These are phyloP conservation scores for Xiphydria camelus DNA, from an alignment of 2,888 invertebrate genomes.

Conservation along the genomic window DNA sequence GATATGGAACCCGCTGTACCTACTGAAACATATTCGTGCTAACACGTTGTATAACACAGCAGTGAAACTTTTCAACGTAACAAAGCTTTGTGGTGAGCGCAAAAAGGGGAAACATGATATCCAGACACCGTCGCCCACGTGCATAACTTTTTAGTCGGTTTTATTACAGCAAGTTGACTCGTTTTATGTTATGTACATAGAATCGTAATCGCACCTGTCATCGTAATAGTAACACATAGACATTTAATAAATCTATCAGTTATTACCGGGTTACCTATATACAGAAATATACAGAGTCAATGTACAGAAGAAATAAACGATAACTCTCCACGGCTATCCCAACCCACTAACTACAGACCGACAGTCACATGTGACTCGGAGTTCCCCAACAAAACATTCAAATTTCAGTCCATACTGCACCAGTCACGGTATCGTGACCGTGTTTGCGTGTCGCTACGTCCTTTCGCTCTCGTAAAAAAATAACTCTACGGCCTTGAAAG, in stretches of 20 bases:
- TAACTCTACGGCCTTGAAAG: not conserved
- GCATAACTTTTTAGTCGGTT: conserved; percentile 6
- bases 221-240: conserved; percentile 33
- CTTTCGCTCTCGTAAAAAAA: not conserved
- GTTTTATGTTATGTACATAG: conserved; percentile 33
- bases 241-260: conserved; percentile 33
- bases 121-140: too few relatives aligned
- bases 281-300: conserved; percentile 38
- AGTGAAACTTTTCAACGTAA: too few relatives aligned
- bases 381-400: conserved; percentile 6
- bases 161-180: conserved; percentile 34
- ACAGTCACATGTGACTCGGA: conserved; percentile 1
- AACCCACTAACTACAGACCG: conserved; percentile 25
- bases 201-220: conserved; percentile 27
- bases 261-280: conserved; percentile 33
- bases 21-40: too few relatives aligned
- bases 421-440: too few relatives aligned
- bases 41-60: too few relatives aligned
- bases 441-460: not conserved
- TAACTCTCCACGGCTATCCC: conserved; percentile 27
- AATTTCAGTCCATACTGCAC: conserved; percentile 15
- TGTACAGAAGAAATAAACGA: conserved; percentile 34
- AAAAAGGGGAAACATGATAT: too few relatives aligned
- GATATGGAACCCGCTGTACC: too few relatives aligned
- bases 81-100: too few relatives aligned